A percentile compares a stretch with the other conserved stretches of the same genome.
These are phyloP conservation scores for Trichomalopsis sarcophagae DNA, from an alignment of 1,140 invertebrate species.

Conservation along the genomic window DNA sequence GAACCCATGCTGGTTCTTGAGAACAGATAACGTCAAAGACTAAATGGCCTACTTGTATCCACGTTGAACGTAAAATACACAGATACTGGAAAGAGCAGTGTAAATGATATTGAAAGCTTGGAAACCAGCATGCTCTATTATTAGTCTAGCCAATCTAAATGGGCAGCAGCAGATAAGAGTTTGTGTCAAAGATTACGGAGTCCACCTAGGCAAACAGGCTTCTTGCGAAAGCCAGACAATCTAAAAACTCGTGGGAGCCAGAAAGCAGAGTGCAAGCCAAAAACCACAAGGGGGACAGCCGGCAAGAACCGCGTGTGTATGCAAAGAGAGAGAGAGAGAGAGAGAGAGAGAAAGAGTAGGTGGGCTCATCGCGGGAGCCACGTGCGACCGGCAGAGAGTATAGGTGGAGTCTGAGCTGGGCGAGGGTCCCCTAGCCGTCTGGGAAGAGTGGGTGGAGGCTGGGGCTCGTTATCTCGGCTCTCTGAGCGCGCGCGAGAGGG, in stretches of 20 bases:
- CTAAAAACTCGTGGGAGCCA: background rate
- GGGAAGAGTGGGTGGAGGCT: constrained; percentile 32
- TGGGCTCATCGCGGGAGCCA: constrained; percentile 28
- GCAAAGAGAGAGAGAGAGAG: background rate
- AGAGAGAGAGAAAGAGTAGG: constrained; percentile 18
- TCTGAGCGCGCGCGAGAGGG: background rate
- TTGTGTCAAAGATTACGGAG: background rate
- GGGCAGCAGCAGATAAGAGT: background rate
- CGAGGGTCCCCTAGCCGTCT: constrained; percentile 16
- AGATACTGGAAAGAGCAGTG: too few relatives aligned
- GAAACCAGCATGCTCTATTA: too few relatives aligned
- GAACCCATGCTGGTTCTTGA: background rate
- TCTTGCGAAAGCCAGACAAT: background rate
- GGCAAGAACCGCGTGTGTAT: background rate
- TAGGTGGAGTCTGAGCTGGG: constrained; percentile 40
- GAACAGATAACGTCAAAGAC: too few relatives aligned
- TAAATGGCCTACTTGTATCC: too few relatives aligned
- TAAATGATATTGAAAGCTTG: too few relatives aligned
- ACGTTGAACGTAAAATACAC: too few relatives aligned
- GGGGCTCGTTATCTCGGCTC: constrained; percentile 3
- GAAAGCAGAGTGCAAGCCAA: too few relatives aligned
- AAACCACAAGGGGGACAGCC: background rate
- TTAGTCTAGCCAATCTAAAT: background rate
- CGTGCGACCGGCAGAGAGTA: constrained; percentile 26
- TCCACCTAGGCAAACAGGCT: background rate